Percentiles rank a stretch among this genome's conserved stretches.
Evolutionary conservation across 1,140 invertebrate species (phyloP).

Genomic region (Xylocopa sonorina): DNA sequence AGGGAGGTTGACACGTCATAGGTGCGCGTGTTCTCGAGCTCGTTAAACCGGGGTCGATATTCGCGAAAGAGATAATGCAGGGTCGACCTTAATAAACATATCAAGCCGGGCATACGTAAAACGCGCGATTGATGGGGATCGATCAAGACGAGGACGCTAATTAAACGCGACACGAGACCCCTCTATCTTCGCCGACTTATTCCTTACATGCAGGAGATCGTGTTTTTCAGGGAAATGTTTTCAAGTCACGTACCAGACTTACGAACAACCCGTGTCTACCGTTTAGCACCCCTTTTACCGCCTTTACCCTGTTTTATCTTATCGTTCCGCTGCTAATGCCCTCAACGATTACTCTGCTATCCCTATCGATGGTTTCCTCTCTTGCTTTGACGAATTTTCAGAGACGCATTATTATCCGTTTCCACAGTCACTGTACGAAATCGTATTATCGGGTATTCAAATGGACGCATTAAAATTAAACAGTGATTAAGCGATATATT

Average conservation of each 20-base stretch:
- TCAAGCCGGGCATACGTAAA: conserved; percentile 8
- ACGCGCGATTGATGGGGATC: neutral
- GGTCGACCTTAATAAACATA: conserved; percentile 29
- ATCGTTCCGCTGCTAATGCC: neutral
- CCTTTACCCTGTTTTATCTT: neutral
- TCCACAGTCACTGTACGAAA: neutral
- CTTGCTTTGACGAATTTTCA: neutral
- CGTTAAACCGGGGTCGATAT: conserved; percentile 62
- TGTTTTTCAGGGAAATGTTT: neutral
- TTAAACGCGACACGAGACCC: conserved; percentile 19
- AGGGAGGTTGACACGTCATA: conserved; percentile 64
- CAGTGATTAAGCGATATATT: neutral
- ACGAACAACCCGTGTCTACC: neutral
- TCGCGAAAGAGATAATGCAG: conserved; percentile 31
- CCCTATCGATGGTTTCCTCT: neutral
- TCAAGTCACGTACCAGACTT: conserved; percentile 3
- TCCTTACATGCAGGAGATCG: neutral
- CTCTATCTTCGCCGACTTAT: neutral
- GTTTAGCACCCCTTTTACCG: neutral
- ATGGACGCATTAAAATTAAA: neutral
- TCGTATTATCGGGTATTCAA: neutral
- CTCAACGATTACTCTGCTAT: neutral
- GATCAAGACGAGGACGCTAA: conserved; percentile 18
- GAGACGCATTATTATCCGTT: neutral
- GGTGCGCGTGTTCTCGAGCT: conserved; percentile 59